Base-by-base conservation (phyloP, 2,888 invertebrate species). In the Exocentrus adspersus region DNA sequence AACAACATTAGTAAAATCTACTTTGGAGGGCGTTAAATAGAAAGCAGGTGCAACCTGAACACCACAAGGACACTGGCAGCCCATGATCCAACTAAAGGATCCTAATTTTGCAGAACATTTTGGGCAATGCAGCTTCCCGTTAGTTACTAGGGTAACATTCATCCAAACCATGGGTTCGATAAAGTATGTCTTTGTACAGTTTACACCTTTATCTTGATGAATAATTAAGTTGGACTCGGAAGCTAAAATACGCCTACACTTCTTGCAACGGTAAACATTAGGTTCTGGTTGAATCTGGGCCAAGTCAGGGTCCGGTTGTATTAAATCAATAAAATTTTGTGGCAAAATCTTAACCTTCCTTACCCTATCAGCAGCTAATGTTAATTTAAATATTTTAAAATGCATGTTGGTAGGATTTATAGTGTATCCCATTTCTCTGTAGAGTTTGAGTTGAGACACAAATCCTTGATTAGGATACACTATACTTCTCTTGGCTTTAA, bases 141-240 rank as follows among this genome's bases (percentile, higher is more conserved):
- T 90, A 10, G 90, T 86, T 3, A 57, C 54, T 41, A 62, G 59
- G 4, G 60, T 32, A 46, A 92, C 89, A 75, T 89, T 85, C 95
- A 96, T 96, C 96, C 97, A 97, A 9, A 89, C 85, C 77, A 96
- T 86, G 0, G 97, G 97, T 84, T 96, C 96, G 66, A 95, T 87
- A 83, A 96, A 97, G 81, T 92, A 88, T 72, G 92, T 93, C 75
- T 88, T 88, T 2, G 86, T 87, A 79, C 95, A 96, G 53, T 83
- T 77, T 42, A 78, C 78, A 14, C 77, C 74, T 46, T 85, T 86
- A 12, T 86, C 84, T 20, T 86, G 80, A 78, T 96, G 95, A 7
- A 89, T 87, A 50, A 96, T 86, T 63, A 95, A 85, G 79, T 94
- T 93, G 57, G 88, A 88, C 76, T 91, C 92, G 42, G 88, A 88